Percentiles rank a stretch among this genome's conserved stretches.
Conservation (phyloP, 2,888 invertebrate genomes). For the Patella depressa region DNA sequence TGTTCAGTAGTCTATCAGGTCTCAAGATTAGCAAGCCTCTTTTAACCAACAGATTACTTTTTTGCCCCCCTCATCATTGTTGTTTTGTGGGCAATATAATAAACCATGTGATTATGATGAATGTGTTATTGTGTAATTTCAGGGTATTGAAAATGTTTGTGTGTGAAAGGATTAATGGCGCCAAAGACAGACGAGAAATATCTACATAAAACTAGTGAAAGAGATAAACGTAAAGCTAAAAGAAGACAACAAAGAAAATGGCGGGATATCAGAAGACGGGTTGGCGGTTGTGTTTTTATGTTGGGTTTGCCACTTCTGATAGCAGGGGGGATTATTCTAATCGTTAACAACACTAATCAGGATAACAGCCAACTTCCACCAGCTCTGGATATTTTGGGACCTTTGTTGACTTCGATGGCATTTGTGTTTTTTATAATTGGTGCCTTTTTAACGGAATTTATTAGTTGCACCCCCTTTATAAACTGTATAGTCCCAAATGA, state of each 20-base stretch:
- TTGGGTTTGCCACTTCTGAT: constrained; percentile 20
- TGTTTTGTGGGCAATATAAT: too few relatives aligned
- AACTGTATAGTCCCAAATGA: constrained; percentile 8
- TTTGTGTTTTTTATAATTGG: constrained; percentile 18
- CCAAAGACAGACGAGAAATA: background rate
- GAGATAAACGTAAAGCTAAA: constrained; percentile 9
- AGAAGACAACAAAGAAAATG: background rate
- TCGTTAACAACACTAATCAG: constrained; percentile 18
- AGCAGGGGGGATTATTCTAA: constrained; percentile 20
- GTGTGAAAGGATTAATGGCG: background rate
- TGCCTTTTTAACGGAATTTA: constrained; percentile 20
- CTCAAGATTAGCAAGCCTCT: too few relatives aligned
- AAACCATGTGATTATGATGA: too few relatives aligned
- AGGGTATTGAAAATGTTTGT: too few relatives aligned
- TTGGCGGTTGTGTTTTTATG: constrained; percentile 24
- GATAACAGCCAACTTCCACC: constrained; percentile 4
- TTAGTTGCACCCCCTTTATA: constrained; percentile 12
- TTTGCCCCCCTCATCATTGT: too few relatives aligned
- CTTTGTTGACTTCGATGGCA: constrained; percentile 15
- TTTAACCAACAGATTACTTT: too few relatives aligned
- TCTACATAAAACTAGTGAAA: background rate
- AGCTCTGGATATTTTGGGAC: constrained; percentile 20
- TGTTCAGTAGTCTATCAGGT: too few relatives aligned
- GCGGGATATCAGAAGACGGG: constrained; percentile 17
- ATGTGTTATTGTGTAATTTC: too few relatives aligned